These are phyloP conservation scores for Paedocypris micromegethes DNA, from an alignment of 2,797 vertebrate species.

Conservation along the genomic window DNA sequence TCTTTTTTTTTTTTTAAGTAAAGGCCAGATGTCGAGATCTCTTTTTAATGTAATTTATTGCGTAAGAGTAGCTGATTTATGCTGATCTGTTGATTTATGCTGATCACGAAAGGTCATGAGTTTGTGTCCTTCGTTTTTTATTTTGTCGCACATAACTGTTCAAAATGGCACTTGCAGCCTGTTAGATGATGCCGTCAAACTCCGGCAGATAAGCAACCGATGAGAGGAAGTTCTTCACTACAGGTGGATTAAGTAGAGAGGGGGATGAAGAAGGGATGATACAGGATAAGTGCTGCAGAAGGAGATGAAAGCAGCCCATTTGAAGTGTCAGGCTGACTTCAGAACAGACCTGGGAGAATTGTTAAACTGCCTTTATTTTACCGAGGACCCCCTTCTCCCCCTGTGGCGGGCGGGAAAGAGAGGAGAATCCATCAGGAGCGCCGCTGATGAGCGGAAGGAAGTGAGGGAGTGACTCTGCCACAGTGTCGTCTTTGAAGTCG, in stretches of 20 bases:
- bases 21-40: no score
- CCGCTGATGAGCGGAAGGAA: constrained; percentile 5
- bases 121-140: no score
- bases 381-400: constrained; percentile 21
- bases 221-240: constrained; percentile 45
- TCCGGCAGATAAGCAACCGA: constrained; percentile 40
- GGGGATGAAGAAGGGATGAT: constrained; percentile 44
- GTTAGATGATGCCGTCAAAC: constrained; percentile 32
- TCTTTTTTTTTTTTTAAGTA: no score
- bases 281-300: constrained; percentile 45
- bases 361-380: constrained; percentile 55
- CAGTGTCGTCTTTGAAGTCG: constrained; percentile 42
- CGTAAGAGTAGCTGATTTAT: no score
- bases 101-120: no score
- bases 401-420: background rate
- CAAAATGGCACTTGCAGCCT: background rate
- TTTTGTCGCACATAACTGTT: no score
- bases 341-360: constrained; percentile 44
- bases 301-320: constrained; percentile 52
- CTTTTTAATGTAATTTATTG: no score
- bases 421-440: constrained; percentile 33
- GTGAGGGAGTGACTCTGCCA: constrained; percentile 30
- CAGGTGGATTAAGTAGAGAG: constrained; percentile 43
- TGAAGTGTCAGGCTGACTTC: constrained; percentile 52
- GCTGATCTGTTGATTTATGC: no score